Percentiles rank a stretch among this genome's conserved stretches.
phyloP scores from a whole-genome alignment of 1,140 invertebrate species.

The Hestina assimilis region DNA sequence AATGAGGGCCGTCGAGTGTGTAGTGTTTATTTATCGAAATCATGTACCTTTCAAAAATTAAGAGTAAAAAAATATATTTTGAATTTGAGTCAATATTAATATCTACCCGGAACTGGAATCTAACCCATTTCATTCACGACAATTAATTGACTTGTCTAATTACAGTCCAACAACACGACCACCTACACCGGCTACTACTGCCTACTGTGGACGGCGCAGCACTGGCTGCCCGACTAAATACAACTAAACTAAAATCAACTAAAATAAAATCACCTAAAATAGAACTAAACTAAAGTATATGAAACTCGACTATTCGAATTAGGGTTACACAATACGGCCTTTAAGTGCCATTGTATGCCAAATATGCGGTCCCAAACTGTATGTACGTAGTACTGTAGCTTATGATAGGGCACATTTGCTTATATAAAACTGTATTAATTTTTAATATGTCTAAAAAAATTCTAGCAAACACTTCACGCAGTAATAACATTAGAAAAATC shows the following conservation, averaged over 20 bases:
- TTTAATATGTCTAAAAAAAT: not conserved
- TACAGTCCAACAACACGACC: conserved; percentile 34
- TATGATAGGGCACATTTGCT: not conserved
- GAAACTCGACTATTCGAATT: too few relatives aligned
- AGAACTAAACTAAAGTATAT: too few relatives aligned
- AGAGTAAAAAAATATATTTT: too few relatives aligned
- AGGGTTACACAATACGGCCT: not conserved
- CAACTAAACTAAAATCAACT: not conserved
- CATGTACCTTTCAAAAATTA: too few relatives aligned
- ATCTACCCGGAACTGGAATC: not conserved
- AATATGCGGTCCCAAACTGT: not conserved
- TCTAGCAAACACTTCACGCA: too few relatives aligned
- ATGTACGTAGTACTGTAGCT: not conserved
- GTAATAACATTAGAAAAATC: too few relatives aligned
- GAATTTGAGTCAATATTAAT: too few relatives aligned
- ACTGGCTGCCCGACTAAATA: conserved; percentile 82
- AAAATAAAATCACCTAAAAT: too few relatives aligned
- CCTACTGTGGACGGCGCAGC: conserved; percentile 85
- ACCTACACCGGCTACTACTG: conserved; percentile 81
- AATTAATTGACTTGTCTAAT: conserved; percentile 6
- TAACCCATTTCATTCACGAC: not conserved
- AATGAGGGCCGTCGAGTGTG: too few relatives aligned
- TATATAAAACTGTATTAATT: not conserved
- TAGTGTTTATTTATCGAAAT: too few relatives aligned
- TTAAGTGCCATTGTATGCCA: not conserved